These are phyloP conservation scores for Troilus luridus DNA, from an alignment of 2,888 invertebrate genomes.

Conservation along the genomic window DNA sequence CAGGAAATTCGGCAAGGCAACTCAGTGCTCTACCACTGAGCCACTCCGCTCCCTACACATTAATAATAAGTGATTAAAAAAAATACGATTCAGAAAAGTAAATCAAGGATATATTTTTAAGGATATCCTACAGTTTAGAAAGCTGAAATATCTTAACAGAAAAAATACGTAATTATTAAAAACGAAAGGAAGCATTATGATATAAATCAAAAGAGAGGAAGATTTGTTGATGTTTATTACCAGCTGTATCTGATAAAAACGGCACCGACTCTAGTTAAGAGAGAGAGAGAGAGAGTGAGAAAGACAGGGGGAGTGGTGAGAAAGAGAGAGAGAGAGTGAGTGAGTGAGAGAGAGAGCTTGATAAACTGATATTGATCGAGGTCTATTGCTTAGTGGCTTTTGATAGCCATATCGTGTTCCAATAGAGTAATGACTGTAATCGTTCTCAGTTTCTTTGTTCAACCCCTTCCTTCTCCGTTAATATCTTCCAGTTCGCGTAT, in stretches of 20 bases:
- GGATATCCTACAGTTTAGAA: not conserved
- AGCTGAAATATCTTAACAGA: not conserved
- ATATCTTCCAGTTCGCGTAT: not conserved
- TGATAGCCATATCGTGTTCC: slow-evolving; percentile 41
- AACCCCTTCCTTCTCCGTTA: not conserved
- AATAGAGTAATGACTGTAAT: slow-evolving; percentile 35
- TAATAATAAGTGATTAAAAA: not conserved
- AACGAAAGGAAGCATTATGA: not conserved
- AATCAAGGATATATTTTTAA: not conserved
- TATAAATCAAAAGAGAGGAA: not conserved
- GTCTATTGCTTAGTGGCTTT: slow-evolving; percentile 45
- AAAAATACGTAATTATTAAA: not conserved
- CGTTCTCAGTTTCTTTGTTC: slow-evolving; percentile 32
- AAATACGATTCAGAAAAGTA: not conserved
- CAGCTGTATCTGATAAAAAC: slow-evolving; percentile 13
- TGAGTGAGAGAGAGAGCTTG: not conserved
- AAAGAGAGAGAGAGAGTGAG: too few species aligned
- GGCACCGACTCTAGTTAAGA: slow-evolving; percentile 25
- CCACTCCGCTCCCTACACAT: too few species aligned
- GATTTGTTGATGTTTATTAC: not conserved
- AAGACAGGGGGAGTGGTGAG: not conserved
- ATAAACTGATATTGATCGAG: slow-evolving; percentile 35
- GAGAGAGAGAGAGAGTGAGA: not conserved
- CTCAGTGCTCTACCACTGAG: too few species aligned
- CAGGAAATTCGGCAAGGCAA: too few species aligned